Base-by-base conservation (phyloP, 1,140 invertebrate species). In the Eumeta japonica region DNA sequence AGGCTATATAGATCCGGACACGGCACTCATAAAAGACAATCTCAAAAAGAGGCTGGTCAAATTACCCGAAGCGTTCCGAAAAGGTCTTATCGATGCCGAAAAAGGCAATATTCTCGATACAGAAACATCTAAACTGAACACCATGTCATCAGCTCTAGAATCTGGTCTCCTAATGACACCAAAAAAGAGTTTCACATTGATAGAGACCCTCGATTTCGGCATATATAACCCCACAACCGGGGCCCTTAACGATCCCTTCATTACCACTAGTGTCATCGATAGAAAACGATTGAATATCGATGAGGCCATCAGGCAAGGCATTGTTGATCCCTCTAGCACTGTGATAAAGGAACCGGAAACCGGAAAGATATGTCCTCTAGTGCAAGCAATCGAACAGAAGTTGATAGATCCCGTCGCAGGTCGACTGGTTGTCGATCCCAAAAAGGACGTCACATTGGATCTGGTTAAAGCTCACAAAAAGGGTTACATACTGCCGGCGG, bases 381-480 rank as follows among this genome's bases (percentile, higher is more conserved):
- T 85, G 47, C 85, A 90, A 64, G 89, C 90, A 38, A 86, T 97
- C 31, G 77, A 79, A 52, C 82, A 79, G 42, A 79, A 88, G 33
- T 75, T 91, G 28, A 80, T 95, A 50, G 91, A 94, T 72, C 79
- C 86, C 38, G 55, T 79, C 27, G 79, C 76, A 54, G 90, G 90
- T 47, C 83, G 82, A 60, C 78, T 90, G 48, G 74, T 81, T 37
- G 74, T 79, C 42, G 81, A 87, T 58, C 79, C 79, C 39, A 80
- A 81, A 52, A 79, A 80, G 52, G 74, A 75, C 40, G 75, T 77
- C 52, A 79, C 79, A 58, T 79, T 92, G 50, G 87, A 92, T 78
- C 84, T 95, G 59, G 76, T 88, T 41, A 92, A 93, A 79, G 94
- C 94, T 52, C 80, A 85, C 59, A 87, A 93, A 59, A 85, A 85